These are phyloP conservation scores for Heterohyrax brucei DNA, from an alignment of 2,797 vertebrate genomes.

Conservation along the genomic window DNA sequence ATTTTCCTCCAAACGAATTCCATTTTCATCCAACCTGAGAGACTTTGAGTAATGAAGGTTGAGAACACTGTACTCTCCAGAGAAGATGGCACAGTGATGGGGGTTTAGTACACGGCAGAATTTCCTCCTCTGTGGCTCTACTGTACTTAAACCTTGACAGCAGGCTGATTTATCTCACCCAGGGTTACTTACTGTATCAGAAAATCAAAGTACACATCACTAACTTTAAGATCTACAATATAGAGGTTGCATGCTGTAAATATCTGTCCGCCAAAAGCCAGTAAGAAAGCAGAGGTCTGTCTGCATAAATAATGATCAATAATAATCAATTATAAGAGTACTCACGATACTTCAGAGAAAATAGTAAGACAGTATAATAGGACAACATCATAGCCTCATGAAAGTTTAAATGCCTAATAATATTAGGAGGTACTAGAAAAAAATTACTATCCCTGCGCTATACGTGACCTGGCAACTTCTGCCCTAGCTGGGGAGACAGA, in stretches of 20 bases:
- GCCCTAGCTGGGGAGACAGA: background rate
- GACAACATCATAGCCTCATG: background rate
- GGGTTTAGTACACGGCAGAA: background rate
- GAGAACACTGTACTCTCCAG: background rate
- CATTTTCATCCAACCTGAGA: background rate
- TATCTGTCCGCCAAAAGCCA: slow-evolving; percentile 42
- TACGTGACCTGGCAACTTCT: background rate
- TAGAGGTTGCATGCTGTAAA: background rate
- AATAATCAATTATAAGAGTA: slow-evolving; percentile 62
- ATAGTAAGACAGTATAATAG: background rate
- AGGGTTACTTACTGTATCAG: slow-evolving; percentile 43
- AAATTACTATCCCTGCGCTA: background rate
- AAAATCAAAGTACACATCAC: slow-evolving; percentile 27
- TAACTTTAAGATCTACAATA: background rate
- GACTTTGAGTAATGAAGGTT: slow-evolving; percentile 4
- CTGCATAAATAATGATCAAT: background rate
- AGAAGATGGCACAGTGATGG: background rate
- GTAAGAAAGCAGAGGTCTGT: background rate
- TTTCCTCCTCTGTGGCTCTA: background rate
- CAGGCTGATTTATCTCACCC: slow-evolving; percentile 56
- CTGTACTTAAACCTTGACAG: background rate
- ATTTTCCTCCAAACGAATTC: slow-evolving; percentile 51
- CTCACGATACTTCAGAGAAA: slow-evolving; percentile 40
- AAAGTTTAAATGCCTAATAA: background rate
- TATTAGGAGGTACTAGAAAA: background rate